Evolutionary conservation across 2,888 invertebrate species (phyloP).

Genomic region (Sussaba pulchella): DNA sequence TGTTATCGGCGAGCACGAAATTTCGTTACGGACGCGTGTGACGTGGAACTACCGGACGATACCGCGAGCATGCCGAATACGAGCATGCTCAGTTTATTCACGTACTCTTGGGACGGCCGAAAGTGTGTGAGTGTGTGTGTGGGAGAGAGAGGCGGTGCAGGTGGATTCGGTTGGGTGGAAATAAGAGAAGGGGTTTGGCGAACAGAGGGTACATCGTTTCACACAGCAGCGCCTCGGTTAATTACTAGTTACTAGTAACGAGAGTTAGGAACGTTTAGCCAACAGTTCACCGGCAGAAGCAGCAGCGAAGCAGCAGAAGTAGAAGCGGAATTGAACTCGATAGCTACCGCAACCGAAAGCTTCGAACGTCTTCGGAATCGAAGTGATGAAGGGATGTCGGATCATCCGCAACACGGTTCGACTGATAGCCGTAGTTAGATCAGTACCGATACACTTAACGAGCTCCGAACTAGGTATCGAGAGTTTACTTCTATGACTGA

Average conservation of each 20-base stretch:
- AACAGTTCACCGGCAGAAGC: slow-evolving; percentile 74
- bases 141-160: slow-evolving; percentile 17
- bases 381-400: background rate
- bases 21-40: slow-evolving; percentile 25
- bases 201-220: slow-evolving; percentile 75
- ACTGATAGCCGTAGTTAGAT: slow-evolving; percentile 20
- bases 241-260: slow-evolving; percentile 80
- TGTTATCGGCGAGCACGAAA: slow-evolving; percentile 58
- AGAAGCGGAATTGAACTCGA: slow-evolving; percentile 7
- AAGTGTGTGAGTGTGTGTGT: too few species aligned
- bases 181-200: slow-evolving; percentile 14
- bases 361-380: slow-evolving; percentile 4
- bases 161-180: slow-evolving; percentile 50
- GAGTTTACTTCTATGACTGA: background rate
- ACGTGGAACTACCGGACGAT: slow-evolving; percentile 8
- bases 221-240: slow-evolving; percentile 81
- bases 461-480: background rate
- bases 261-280: slow-evolving; percentile 80
- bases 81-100: slow-evolving; percentile 54
- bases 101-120: slow-evolving; percentile 26
- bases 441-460: slow-evolving; percentile 7
- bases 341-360: background rate
- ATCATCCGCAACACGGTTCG: slow-evolving; percentile 12
- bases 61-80: slow-evolving; percentile 40
- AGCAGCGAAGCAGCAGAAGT: slow-evolving; percentile 39